These are phyloP conservation scores for Troglohyphantes excavatus DNA, from an alignment of 2,888 invertebrate species.

Conservation along the genomic window DNA sequence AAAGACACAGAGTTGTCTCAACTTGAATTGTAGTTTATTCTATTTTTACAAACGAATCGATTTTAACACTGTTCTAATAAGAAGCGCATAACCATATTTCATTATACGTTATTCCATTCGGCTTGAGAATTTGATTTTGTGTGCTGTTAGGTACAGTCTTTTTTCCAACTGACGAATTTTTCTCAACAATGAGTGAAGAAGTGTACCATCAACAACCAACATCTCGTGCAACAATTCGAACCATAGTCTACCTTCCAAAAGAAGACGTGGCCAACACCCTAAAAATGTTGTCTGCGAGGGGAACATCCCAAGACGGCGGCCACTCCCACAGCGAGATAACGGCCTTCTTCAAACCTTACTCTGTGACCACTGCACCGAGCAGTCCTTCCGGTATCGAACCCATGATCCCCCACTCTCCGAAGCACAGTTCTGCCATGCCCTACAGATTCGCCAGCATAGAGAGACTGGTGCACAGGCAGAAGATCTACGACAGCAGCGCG, in stretches of 20 bases:
- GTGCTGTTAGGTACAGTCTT: too few relatives aligned
- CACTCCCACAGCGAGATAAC: slow-evolving; percentile 10
- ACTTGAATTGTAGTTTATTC: too few relatives aligned
- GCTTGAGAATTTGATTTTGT: too few relatives aligned
- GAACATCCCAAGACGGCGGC: background rate
- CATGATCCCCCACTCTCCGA: background rate
- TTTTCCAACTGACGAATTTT: too few relatives aligned
- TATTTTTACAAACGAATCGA: too few relatives aligned
- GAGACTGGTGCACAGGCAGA: slow-evolving; percentile 90
- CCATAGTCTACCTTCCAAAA: slow-evolving; percentile 64
- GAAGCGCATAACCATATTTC: too few relatives aligned
- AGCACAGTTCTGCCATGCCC: slow-evolving; percentile 81
- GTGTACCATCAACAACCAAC: slow-evolving; percentile 45
- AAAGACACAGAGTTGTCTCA: too few relatives aligned
- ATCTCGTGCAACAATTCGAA: slow-evolving; percentile 46
- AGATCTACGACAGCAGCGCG: slow-evolving; percentile 84
- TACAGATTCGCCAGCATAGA: slow-evolving; percentile 91
- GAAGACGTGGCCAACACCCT: slow-evolving; percentile 59
- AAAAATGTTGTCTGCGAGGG: slow-evolving; percentile 9
- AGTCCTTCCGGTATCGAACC: slow-evolving; percentile 53
- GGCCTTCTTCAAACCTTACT: slow-evolving; percentile 54
- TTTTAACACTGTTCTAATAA: too few relatives aligned
- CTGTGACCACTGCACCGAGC: slow-evolving; percentile 68
- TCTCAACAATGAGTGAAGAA: slow-evolving; percentile 59
- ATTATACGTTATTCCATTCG: too few relatives aligned